Conservation (phyloP, 2,888 invertebrate genomes). For the Bursaphelenchus okinawaensis region DNA sequence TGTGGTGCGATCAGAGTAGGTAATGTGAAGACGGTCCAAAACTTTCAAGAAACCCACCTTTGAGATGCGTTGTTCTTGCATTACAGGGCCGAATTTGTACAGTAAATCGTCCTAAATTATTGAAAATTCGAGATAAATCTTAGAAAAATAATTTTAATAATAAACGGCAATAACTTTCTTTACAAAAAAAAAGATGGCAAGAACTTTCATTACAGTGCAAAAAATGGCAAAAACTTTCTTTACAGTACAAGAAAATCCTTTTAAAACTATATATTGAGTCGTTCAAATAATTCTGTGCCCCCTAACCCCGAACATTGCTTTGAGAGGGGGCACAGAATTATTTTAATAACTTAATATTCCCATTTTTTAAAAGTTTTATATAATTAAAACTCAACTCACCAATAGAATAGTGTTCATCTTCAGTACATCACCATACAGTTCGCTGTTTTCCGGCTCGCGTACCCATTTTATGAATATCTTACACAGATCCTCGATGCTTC, state of each 20-base stretch:
- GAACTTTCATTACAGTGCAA: too few relatives aligned
- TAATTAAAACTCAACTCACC: conserved; percentile 24
- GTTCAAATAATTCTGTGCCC: too few relatives aligned
- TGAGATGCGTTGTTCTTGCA: conserved; percentile 12
- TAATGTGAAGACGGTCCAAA: conserved; percentile 29
- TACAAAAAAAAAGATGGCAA: too few relatives aligned
- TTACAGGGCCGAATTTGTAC: conserved; percentile 11
- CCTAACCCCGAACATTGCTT: too few relatives aligned
- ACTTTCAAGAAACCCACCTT: conserved; percentile 17
- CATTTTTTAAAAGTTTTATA: background rate
- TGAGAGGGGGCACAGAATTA: too few relatives aligned
- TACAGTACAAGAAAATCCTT: too few relatives aligned
- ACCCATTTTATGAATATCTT: conserved; percentile 38
- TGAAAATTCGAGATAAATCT: background rate
- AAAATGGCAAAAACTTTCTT: too few relatives aligned
- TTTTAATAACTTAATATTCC: too few relatives aligned
- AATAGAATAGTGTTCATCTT: conserved; percentile 38
- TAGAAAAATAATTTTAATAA: background rate
- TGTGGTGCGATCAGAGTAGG: conserved; percentile 17
- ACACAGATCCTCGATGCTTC: conserved; percentile 12
- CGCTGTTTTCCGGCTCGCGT: conserved; percentile 32
- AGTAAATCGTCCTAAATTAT: conserved; percentile 19
- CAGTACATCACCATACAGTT: conserved; percentile 40
- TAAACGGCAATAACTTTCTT: background rate
- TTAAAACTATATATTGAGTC: too few relatives aligned